phyloP scores from a whole-genome alignment of 2,888 invertebrate species.

The Dasysyrphus albostriatus region DNA sequence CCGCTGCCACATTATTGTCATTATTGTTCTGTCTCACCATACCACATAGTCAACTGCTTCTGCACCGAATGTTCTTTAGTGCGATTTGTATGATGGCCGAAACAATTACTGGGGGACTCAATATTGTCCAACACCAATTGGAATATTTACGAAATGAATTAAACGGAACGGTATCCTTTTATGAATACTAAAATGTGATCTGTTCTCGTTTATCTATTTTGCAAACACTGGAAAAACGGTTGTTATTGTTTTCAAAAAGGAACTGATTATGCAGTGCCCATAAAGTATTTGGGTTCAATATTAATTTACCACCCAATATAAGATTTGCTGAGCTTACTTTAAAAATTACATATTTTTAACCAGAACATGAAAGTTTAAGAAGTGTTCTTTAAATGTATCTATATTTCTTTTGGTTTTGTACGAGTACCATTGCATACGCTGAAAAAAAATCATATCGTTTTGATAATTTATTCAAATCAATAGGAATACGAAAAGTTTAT shows the following conservation, averaged over 20 bases:
- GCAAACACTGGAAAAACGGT: not conserved
- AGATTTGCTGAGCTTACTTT: too few species aligned
- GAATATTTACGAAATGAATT: constrained; percentile 53
- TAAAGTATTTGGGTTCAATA: too few species aligned
- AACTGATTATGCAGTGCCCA: not conserved
- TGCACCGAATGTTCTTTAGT: constrained; percentile 71
- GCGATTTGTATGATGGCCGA: constrained; percentile 61
- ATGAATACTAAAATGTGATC: not conserved
- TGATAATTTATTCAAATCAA: too few species aligned
- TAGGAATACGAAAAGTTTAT: too few species aligned
- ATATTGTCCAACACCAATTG: constrained; percentile 50
- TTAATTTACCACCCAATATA: too few species aligned
- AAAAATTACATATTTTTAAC: too few species aligned
- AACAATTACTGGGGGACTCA: constrained; percentile 25
- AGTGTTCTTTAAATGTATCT: too few species aligned
- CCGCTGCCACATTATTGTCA: not conserved
- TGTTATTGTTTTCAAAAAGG: not conserved
- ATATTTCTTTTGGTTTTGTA: too few species aligned
- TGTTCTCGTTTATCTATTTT: not conserved
- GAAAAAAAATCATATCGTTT: too few species aligned
- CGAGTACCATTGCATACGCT: too few species aligned
- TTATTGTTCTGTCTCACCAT: not conserved
- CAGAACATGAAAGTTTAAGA: too few species aligned
- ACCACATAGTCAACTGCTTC: constrained; percentile 11
- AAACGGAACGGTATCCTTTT: constrained; percentile 48